Conservation (phyloP, 1,140 invertebrate genomes). For the Trachymyrmex cornetzi region DNA sequence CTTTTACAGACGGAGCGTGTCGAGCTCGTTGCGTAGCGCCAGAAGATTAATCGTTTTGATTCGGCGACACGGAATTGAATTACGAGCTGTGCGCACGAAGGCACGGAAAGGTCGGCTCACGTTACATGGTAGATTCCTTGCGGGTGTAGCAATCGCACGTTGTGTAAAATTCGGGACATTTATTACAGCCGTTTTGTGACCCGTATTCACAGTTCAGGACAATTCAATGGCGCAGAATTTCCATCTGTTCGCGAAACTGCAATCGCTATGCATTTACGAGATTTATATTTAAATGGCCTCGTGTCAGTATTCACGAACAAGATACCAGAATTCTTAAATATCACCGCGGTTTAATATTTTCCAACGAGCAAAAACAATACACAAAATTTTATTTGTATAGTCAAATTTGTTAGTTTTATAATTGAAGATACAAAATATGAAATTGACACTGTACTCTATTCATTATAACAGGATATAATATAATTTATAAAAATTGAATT, state of each 20-base stretch:
- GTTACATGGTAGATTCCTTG: constrained; percentile 38
- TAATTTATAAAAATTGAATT: not conserved
- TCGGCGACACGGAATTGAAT: constrained; percentile 62
- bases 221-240: constrained; percentile 21
- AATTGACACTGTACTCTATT: not conserved
- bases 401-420: not conserved
- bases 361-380: not conserved
- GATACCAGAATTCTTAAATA: not conserved
- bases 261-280: not conserved
- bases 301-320: not conserved
- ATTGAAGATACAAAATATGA: not conserved
- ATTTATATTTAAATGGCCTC: not conserved
- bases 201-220: not conserved
- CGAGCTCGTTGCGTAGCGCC: constrained; percentile 42
- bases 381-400: not conserved
- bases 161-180: constrained; percentile 47
- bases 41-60: constrained; percentile 61
- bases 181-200: constrained; percentile 31
- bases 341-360: too few species aligned
- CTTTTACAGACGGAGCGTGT: constrained; percentile 49
- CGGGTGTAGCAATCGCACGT: constrained; percentile 19
- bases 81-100: constrained; percentile 53
- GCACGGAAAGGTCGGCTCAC: constrained; percentile 45
- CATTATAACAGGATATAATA: not conserved
- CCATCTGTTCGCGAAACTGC: constrained; percentile 18